phyloP scores from a whole-genome alignment of 2,888 invertebrate genomes.

The Dolichomitus sp. region DNA sequence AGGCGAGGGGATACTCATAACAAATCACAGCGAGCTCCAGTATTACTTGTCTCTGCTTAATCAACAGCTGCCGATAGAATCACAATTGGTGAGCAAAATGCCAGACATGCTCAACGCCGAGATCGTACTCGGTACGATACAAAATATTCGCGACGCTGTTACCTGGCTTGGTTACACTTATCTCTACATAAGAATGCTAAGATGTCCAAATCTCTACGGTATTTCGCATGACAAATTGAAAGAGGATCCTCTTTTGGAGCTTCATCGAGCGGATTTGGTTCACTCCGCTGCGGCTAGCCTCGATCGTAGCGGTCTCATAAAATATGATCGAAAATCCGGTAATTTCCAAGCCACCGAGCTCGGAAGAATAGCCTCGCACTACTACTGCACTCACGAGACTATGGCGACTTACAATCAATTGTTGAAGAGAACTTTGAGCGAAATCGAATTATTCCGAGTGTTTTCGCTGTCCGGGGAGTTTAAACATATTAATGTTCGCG shows the following conservation, averaged over 20 bases:
- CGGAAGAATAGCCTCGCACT: constrained; percentile 99
- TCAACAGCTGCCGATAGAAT: constrained; percentile 99
- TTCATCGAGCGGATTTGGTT: constrained; percentile 96
- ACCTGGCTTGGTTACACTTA: constrained; percentile 99
- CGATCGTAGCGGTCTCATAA: constrained; percentile 97
- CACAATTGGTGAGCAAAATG: constrained; percentile 96
- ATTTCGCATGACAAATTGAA: constrained; percentile 91
- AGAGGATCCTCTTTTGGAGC: constrained; percentile 95
- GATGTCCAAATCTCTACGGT: constrained; percentile 96
- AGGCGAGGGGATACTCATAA: constrained; percentile 98
- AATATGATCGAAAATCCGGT: constrained; percentile 98
- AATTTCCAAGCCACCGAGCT: constrained; percentile 96
- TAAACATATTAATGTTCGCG: constrained; percentile 95
- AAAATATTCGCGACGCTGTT: constrained; percentile 96
- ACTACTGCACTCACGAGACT: constrained; percentile 98
- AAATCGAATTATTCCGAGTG: constrained; percentile 99
- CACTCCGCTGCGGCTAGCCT: constrained; percentile 97
- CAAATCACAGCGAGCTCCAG: constrained; percentile 99
- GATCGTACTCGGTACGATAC: constrained; percentile 97
- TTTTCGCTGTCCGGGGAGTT: constrained; percentile 99
- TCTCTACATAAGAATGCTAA: constrained; percentile 97
- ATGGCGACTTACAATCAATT: constrained; percentile 99
- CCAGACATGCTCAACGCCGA: constrained; percentile 99
- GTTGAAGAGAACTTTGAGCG: constrained; percentile 97
- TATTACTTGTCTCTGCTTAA: constrained; percentile 99